These are phyloP conservation scores for Takifugu bimaculatus DNA, from an alignment of 2,113 vertebrate genomes.

Conservation along the genomic window DNA sequence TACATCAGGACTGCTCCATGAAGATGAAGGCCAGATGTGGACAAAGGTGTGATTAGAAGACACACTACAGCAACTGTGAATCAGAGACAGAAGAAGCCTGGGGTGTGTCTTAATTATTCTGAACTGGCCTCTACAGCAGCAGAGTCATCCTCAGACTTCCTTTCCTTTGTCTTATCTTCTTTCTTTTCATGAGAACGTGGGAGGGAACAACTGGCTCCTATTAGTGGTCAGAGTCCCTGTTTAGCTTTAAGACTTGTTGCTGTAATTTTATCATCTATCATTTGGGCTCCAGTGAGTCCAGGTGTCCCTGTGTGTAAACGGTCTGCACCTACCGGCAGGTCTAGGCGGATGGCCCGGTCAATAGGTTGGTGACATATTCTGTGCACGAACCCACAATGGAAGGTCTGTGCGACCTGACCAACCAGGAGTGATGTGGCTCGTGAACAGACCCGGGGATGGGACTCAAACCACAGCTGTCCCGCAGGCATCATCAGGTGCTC, in stretches of 20 bases:
- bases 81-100: conserved; percentile 40
- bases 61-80: conserved; percentile 18
- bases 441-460: no score
- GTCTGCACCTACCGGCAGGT: background rate
- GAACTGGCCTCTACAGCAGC: conserved; percentile 22
- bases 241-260: conserved; percentile 47
- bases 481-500: conserved; percentile 8
- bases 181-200: conserved; percentile 34
- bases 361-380: background rate
- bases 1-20: conserved; percentile 32
- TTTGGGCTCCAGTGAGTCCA: conserved; percentile 35
- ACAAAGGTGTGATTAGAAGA: conserved; percentile 38
- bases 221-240: conserved; percentile 44
- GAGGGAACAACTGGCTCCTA: conserved; percentile 57
- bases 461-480: conserved; percentile 11
- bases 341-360: no score
- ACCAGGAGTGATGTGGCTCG: no score
- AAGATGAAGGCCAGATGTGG: conserved; percentile 46
- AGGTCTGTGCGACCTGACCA: no score
- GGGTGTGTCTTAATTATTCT: conserved; percentile 43
- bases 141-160: conserved; percentile 21
- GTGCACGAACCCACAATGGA: background rate
- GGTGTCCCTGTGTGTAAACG: conserved; percentile 3
- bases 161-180: conserved; percentile 27
- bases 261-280: conserved; percentile 59